Conservation (phyloP, 2,113 vertebrate species). For the Podarcis cretensis region DNA sequence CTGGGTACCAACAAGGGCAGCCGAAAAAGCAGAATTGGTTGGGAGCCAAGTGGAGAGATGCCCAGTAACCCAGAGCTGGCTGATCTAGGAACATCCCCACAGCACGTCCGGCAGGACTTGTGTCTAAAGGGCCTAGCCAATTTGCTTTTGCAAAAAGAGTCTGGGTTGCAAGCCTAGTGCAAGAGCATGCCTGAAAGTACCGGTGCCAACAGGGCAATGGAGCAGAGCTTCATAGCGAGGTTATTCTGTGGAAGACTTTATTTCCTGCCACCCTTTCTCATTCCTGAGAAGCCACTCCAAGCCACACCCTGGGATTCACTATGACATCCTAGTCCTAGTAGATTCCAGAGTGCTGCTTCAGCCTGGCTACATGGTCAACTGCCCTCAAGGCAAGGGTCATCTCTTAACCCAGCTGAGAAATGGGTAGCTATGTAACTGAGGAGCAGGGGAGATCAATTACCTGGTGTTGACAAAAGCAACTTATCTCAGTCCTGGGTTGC, state of each 20-base stretch:
- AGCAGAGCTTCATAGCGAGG: not conserved
- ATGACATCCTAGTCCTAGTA: not conserved
- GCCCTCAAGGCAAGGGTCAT: not conserved
- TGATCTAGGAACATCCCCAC: constrained; percentile 6
- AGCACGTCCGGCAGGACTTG: constrained; percentile 5
- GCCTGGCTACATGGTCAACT: no score
- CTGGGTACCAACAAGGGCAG: not conserved
- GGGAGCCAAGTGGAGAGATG: constrained; percentile 17
- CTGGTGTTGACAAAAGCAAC: constrained; percentile 24
- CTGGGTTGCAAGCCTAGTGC: not conserved
- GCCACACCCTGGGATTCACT: not conserved
- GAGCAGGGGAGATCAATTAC: constrained; percentile 19
- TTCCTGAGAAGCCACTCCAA: not conserved
- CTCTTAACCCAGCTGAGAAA: constrained; percentile 16
- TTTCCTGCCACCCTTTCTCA: not conserved
- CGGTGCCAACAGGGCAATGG: not conserved
- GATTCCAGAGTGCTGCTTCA: not conserved
- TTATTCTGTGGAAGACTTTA: not conserved
- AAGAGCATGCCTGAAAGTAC: not conserved
- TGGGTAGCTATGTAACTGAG: constrained; percentile 1
- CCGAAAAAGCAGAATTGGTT: not conserved
- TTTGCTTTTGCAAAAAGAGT: not conserved
- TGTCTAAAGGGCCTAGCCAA: not conserved
- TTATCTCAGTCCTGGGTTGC: not conserved
- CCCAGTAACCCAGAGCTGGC: not conserved